phyloP scores from a whole-genome alignment of 1,140 invertebrate species.

The Zaprionus africanus region DNA sequence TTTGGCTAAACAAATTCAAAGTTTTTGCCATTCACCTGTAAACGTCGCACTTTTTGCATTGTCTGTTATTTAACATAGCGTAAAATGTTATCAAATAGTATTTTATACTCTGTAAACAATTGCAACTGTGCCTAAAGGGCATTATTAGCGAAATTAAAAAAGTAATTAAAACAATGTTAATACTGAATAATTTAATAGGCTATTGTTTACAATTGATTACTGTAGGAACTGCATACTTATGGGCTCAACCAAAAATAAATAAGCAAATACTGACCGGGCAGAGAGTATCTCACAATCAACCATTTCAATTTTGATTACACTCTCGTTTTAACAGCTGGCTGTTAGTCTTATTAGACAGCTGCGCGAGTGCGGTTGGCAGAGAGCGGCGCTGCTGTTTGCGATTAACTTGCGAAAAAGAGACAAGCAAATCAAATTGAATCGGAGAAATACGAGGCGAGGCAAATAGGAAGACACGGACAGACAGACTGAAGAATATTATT shows the following conservation, averaged over 20 bases:
- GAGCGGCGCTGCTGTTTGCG: constrained; percentile 17
- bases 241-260: not conserved
- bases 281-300: constrained; percentile 29
- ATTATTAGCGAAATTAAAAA: not conserved
- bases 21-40: constrained; percentile 14
- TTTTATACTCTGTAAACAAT: not conserved
- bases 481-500: constrained; percentile 31
- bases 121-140: not conserved
- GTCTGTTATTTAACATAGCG: not conserved
- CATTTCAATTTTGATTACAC: not conserved
- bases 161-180: not conserved
- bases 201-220: not conserved
- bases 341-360: constrained; percentile 54
- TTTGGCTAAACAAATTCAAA: not conserved
- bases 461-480: constrained; percentile 4
- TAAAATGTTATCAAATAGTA: not conserved
- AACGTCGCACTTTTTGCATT: not conserved
- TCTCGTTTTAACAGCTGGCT: constrained; percentile 43
- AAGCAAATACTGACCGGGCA: not conserved
- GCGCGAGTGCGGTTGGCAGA: constrained; percentile 45
- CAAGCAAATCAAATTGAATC: constrained; percentile 34
- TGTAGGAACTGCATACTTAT: not conserved
- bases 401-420: constrained; percentile 29
- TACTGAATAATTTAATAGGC: not conserved
- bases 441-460: constrained; percentile 34